Evolutionary conservation across 2,797 vertebrate species (phyloP), one percentile per base, ranked within the genome.

Genomic region (Carapus acus): DNA sequence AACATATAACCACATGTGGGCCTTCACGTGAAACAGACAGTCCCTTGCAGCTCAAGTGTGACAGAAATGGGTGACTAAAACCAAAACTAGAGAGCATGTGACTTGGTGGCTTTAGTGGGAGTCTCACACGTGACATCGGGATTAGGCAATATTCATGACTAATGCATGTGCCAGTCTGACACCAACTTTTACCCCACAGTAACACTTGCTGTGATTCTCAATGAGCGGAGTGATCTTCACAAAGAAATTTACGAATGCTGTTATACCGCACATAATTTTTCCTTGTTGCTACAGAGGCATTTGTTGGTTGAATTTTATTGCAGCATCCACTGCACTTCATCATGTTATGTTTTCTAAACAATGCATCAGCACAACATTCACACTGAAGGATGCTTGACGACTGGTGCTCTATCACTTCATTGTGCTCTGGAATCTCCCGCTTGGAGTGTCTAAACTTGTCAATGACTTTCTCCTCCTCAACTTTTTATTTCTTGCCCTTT

Each of bases 401-500:
- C 17, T 15, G 13, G 8, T 2, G 6, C 19, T 12, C 2, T 34
- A 12, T 36, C 31, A n/a, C n/a, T 17, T 11, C 7, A 4, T 21
- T 50, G 8, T 22, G 41, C 38, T 46, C 57, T 37, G 45, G 40
- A 54, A 60, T 52, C 43, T 52, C 29, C 21, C 33, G 46, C 60
- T 71, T 59, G 19, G 48, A 78, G 53, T 42, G 57, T 69, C 37
- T 67, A 18, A 2, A 59, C 73, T 71, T 61, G 54, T 80, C 73
- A 76, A 77, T 69, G 71, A 64, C 63, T 56, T 54, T 31, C 64
- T 56, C 54, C 65, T 31, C 19, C 45, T 52, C 16, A 36, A 66
- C 68, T 61, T 60, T 68, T 71, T 60, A 42, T 45, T 58, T 41
- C 62, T 61, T 57, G 76, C 77, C 77, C 77, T 80, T 62, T 45